Evolutionary conservation across 2,888 invertebrate species (phyloP).

Genomic region (Cylloceria caligata): DNA sequence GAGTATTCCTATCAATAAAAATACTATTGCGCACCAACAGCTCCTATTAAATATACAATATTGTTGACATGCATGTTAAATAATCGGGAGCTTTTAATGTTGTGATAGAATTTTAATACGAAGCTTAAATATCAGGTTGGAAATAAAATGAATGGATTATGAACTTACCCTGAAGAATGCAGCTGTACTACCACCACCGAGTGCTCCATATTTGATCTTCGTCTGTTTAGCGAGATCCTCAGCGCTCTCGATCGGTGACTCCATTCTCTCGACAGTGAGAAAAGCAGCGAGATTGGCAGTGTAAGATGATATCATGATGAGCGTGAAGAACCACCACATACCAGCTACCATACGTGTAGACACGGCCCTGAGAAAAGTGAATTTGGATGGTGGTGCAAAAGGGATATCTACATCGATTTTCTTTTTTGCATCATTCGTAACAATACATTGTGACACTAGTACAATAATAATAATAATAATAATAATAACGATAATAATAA

Average conservation of each 20-base stretch:
- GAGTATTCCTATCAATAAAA: not conserved
- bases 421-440: not conserved
- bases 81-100: not conserved
- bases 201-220: constrained; percentile 98
- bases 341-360: constrained; percentile 95
- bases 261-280: constrained; percentile 95
- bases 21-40: not conserved
- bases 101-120: not conserved
- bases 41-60: not conserved
- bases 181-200: constrained; percentile 95
- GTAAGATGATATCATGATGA: constrained; percentile 96
- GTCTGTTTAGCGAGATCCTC: constrained; percentile 97
- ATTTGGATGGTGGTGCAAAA: constrained; percentile 37
- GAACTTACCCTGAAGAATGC: constrained; percentile 93
- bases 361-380: constrained; percentile 88
- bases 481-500: not conserved
- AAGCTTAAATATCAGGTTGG: not conserved
- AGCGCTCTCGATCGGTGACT: constrained; percentile 94
- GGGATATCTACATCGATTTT: constrained; percentile 22
- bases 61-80: no score
- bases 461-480: no score
- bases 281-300: constrained; percentile 98
- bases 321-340: constrained; percentile 97
- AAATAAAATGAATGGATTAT: not conserved
- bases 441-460: no score